A percentile compares a stretch with the other conserved stretches of the same genome.
phyloP scores from a whole-genome alignment of 2,888 invertebrate species.

The Ectemnius lituratus region DNA sequence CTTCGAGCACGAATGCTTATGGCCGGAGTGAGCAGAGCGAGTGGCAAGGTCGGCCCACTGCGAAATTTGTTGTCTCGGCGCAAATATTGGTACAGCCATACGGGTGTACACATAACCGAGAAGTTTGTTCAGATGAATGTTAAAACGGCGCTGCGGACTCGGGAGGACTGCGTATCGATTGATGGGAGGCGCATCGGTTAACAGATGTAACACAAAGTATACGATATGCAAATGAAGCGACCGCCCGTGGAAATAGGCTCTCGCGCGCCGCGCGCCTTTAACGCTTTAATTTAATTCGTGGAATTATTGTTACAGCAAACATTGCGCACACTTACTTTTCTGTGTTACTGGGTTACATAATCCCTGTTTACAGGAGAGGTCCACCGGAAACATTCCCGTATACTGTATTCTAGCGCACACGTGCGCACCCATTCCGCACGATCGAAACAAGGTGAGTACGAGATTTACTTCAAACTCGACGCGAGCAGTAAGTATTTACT shows the following conservation, averaged over 20 bases:
- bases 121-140: conserved; percentile 55
- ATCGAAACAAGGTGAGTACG: neutral
- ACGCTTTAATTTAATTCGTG: conserved; percentile 42
- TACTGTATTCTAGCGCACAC: too few relatives aligned
- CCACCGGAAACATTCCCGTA: neutral
- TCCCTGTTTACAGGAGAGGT: conserved; percentile 17
- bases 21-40: too few relatives aligned
- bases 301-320: conserved; percentile 36
- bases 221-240: conserved; percentile 48
- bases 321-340: neutral
- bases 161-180: conserved; percentile 23
- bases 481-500: neutral
- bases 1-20: too few relatives aligned
- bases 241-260: conserved; percentile 23
- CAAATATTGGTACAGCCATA: conserved; percentile 51
- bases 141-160: conserved; percentile 24
- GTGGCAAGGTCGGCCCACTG: conserved; percentile 36
- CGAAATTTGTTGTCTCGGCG: conserved; percentile 32
- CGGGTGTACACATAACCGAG: conserved; percentile 40
- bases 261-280: conserved; percentile 23
- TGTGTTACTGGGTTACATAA: conserved; percentile 1
- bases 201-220: conserved; percentile 35
- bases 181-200: conserved; percentile 30
- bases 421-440: neutral
- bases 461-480: neutral